Percentiles rank a stretch among this genome's conserved stretches.
phyloP scores from a whole-genome alignment of 23 tunicate genomes.

The Ciona savignyi region DNA sequence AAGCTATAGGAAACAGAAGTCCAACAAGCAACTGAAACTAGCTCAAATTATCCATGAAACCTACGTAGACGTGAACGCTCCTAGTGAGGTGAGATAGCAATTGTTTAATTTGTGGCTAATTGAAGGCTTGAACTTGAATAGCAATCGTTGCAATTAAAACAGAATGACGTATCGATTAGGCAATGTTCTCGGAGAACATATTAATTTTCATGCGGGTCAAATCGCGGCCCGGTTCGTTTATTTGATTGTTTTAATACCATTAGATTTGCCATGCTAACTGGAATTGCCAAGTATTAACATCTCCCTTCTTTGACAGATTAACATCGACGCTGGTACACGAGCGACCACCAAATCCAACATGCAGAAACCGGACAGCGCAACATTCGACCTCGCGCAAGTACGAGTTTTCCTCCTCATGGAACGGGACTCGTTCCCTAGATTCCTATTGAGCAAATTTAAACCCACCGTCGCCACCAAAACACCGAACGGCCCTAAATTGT shows the following conservation, averaged over 20 bases:
- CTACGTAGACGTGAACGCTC: conserved; percentile 22
- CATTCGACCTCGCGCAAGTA: conserved; percentile 3
- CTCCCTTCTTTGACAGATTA: too few species aligned
- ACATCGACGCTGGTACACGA: conserved; percentile 8
- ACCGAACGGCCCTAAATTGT: too few species aligned
- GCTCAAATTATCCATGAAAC: conserved; percentile 24
- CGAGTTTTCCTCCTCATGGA: conserved; percentile 3
- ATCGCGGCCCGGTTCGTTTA: too few species aligned
- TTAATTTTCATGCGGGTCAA: too few species aligned
- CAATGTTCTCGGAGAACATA: too few species aligned
- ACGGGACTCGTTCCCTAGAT: conserved; percentile 11
- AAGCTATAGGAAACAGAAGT: conserved; percentile 20
- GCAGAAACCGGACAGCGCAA: conserved; percentile 1
- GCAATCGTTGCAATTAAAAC: too few species aligned
- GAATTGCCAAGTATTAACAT: too few species aligned
- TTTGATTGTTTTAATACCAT: too few species aligned
- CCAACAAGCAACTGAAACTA: conserved; percentile 1
- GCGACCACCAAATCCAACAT: neutral
- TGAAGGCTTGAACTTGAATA: too few species aligned
- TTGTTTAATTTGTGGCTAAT: too few species aligned
- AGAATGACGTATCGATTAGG: too few species aligned
- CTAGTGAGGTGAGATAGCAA: conserved; percentile 43
- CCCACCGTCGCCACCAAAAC: neutral
- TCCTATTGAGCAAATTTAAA: neutral
- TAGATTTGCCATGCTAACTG: too few species aligned